These are phyloP conservation scores for Eulithis testata DNA, from an alignment of 2,888 invertebrate genomes.

Conservation along the genomic window DNA sequence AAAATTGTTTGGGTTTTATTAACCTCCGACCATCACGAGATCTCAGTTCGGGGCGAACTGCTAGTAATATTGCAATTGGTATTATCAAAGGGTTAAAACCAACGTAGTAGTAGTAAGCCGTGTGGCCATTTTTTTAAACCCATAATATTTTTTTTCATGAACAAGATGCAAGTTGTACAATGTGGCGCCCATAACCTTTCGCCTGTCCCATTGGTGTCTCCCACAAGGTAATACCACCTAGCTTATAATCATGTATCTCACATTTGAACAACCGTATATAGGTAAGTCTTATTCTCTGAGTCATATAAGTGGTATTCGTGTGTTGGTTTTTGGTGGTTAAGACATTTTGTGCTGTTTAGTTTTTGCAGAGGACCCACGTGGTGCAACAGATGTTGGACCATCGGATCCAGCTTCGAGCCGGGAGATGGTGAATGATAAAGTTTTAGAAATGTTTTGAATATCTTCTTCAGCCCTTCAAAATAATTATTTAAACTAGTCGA, in stretches of 20 bases:
- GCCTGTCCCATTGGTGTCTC: slow-evolving; percentile 73
- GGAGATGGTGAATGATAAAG: slow-evolving; percentile 67
- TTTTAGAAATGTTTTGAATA: slow-evolving; percentile 62
- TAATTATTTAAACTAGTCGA: background rate
- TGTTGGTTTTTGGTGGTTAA: slow-evolving; percentile 31
- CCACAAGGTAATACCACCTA: slow-evolving; percentile 71
- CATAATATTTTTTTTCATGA: slow-evolving; percentile 37
- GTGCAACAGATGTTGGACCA: slow-evolving; percentile 76
- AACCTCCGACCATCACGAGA: too few relatives aligned
- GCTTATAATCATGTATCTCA: slow-evolving; percentile 16
- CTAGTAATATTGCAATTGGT: too few relatives aligned
- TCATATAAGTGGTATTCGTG: slow-evolving; percentile 26
- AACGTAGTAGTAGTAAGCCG: slow-evolving; percentile 15
- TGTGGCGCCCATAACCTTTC: slow-evolving; percentile 79
- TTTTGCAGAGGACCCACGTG: slow-evolving; percentile 75
- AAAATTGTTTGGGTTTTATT: too few relatives aligned
- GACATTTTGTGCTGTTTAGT: slow-evolving; percentile 40
- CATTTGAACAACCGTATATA: background rate
- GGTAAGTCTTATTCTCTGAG: background rate
- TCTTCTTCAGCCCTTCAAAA: slow-evolving; percentile 11
- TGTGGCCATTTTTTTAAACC: slow-evolving; percentile 43
- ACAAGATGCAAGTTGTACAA: slow-evolving; percentile 64
- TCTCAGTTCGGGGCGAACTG: too few relatives aligned
- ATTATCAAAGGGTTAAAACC: too few relatives aligned
- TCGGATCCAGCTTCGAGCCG: slow-evolving; percentile 71